Base-by-base conservation (phyloP, 2,113 vertebrate species). In the Calyptommatus sinebrachiatus region DNA sequence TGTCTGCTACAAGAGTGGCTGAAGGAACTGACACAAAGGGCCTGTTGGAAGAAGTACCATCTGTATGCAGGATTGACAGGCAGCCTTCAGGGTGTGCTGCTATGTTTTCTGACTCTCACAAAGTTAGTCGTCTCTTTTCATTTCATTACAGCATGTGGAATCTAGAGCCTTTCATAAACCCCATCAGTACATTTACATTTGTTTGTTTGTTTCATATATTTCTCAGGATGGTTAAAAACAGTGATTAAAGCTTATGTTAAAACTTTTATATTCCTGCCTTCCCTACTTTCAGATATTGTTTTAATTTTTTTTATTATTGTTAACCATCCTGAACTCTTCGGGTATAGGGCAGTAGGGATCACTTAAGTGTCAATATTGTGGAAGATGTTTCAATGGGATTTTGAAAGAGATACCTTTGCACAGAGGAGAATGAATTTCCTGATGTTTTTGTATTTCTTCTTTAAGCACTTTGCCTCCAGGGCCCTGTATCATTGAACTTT, bases 11-110 rank as follows among this genome's bases (percentile, higher is more conserved):
- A 88, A 89, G 88, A 91, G 84, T 85, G 85, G 88, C 81, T 91
- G 89, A 91, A 91, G 88, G 85, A 88, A 85, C 85, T 93, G 90
- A 92, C 90, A 91, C 78, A 73, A 82, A 88, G 85, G 73, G 87
- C 88, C 90, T 87, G 83, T 89, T 92, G 91, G 83, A 89, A 80
- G 79, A 89, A 90, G 88, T 79, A 79, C 87, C 88, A 91, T 92
- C 90, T 92, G 90, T 87, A 86, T 88, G 84, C 12, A 60, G 88
- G 90, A 92, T 84, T 93, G 91, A 92, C 90, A 89, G 89, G 89
- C 86, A 91, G 90, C 88, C 89, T 91, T 88, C 81, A 85, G 91
- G 89, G 85, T 91, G 83, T 86, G 76, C 73, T 84, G 85, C 89
- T 82, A 81, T 88, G 69, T 41, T 81, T 87, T 84, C 70, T 83